phyloP scores from a whole-genome alignment of 1,140 invertebrate genomes.

The Lepidurus couesii region DNA sequence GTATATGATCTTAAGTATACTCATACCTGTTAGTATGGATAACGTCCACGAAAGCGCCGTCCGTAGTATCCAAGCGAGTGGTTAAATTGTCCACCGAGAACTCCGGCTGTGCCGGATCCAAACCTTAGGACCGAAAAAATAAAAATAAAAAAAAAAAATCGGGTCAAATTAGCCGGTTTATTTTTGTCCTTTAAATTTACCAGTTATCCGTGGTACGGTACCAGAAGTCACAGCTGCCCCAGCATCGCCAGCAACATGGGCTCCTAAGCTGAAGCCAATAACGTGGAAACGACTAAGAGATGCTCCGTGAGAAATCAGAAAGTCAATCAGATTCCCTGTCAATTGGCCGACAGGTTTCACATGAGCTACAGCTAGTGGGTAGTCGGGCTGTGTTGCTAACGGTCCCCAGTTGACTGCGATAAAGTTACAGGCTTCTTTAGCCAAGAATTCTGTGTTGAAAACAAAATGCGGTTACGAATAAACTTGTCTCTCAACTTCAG shows the following conservation, averaged over 20 bases:
- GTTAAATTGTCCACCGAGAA: constrained; percentile 46
- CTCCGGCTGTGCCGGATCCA: constrained; percentile 53
- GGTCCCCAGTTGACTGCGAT: constrained; percentile 33
- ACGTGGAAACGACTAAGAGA: constrained; percentile 41
- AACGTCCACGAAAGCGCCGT: constrained; percentile 52
- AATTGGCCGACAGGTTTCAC: constrained; percentile 29
- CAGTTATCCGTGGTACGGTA: constrained; percentile 35
- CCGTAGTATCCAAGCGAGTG: constrained; percentile 45
- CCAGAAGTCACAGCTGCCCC: constrained; percentile 38
- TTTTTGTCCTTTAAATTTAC: constrained; percentile 21
- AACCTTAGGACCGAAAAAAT: constrained; percentile 45
- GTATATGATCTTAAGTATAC: constrained; percentile 48
- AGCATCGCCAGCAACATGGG: constrained; percentile 42
- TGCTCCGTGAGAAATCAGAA: constrained; percentile 35
- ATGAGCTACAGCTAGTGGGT: constrained; percentile 2
- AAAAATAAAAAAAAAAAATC: neutral
- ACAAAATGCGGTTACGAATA: neutral
- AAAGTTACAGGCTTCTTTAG: constrained; percentile 46
- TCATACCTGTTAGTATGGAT: constrained; percentile 50
- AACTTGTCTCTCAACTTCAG: neutral
- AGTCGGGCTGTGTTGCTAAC: constrained; percentile 23
- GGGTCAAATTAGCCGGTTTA: neutral
- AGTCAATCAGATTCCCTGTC: constrained; percentile 35
- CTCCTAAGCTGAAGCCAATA: constrained; percentile 44
- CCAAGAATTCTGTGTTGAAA: constrained; percentile 44